Conservation (phyloP, 2,797 vertebrate species). For the Micromesistius poutassou region DNA sequence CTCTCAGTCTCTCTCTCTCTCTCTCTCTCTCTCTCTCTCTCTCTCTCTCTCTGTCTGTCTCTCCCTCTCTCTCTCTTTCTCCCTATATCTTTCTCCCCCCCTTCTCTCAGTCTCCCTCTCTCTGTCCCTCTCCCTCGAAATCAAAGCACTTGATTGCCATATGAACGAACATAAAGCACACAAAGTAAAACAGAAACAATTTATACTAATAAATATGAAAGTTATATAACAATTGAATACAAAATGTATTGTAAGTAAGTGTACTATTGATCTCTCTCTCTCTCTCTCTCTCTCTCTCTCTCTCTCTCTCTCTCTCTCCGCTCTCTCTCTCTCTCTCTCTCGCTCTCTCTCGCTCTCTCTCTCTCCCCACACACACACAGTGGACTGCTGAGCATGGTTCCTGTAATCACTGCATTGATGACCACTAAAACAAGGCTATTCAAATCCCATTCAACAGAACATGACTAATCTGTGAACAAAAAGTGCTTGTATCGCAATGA, state of each 20-base stretch:
- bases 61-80: neutral
- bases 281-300: neutral
- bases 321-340: neutral
- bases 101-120: neutral
- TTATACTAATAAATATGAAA: too few species aligned
- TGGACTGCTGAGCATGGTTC: conserved; percentile 32
- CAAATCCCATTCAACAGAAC: conserved; percentile 16
- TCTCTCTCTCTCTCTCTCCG: too few species aligned
- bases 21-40: conserved; percentile 5
- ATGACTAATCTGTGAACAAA: conserved; percentile 1
- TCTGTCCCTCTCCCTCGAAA: neutral
- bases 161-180: too few species aligned
- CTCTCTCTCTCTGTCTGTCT: neutral
- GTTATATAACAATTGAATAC: too few species aligned
- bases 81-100: too few species aligned
- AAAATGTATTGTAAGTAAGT: too few species aligned
- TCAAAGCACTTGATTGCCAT: too few species aligned
- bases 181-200: too few species aligned
- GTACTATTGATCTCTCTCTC: too few species aligned
- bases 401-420: neutral
- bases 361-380: neutral
- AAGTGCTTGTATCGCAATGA: neutral
- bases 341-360: too few species aligned
- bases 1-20: conserved; percentile 20
- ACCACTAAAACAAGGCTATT: conserved; percentile 6